Evolutionary conservation across 2,888 invertebrate genomes (phyloP).

Genomic region (Temnothorax ravouxi): DNA sequence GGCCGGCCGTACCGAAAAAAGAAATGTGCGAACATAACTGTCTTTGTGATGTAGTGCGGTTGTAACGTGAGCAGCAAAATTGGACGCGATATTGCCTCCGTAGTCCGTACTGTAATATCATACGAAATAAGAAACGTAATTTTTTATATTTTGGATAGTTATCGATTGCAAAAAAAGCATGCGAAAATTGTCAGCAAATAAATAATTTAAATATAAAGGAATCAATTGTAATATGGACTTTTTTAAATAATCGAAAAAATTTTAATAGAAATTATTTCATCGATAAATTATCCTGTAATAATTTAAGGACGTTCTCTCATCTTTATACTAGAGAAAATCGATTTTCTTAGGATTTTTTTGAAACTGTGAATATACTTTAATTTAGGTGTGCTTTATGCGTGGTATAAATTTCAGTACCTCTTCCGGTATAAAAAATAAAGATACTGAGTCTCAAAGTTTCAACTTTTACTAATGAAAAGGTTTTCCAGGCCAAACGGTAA

Average conservation of each 20-base stretch:
- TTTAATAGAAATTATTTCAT: neutral
- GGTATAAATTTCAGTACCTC: too few relatives aligned
- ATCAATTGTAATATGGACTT: neutral
- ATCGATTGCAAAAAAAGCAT: neutral
- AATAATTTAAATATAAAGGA: neutral
- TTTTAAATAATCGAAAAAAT: too few relatives aligned
- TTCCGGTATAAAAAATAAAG: too few relatives aligned
- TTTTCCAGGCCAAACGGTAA: too few relatives aligned
- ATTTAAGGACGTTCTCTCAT: too few relatives aligned
- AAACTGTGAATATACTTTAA: too few relatives aligned
- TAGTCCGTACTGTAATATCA: neutral
- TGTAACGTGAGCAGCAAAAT: constrained; percentile 21
- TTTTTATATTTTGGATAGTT: constrained; percentile 15
- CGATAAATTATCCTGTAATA: neutral
- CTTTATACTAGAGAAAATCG: too few relatives aligned
- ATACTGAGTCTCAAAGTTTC: too few relatives aligned
- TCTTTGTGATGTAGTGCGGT: constrained; percentile 32
- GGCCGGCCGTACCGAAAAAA: constrained; percentile 48
- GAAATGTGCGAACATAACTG: constrained; percentile 53
- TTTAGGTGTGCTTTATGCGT: too few relatives aligned
- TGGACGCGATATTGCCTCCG: neutral
- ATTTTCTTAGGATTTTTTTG: too few relatives aligned
- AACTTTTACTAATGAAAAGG: too few relatives aligned
- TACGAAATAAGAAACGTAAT: constrained; percentile 11
- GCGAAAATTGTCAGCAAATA: neutral